These are phyloP conservation scores for Tenthredo scrophulariae DNA, from an alignment of 2,888 invertebrate genomes.

Conservation along the genomic window DNA sequence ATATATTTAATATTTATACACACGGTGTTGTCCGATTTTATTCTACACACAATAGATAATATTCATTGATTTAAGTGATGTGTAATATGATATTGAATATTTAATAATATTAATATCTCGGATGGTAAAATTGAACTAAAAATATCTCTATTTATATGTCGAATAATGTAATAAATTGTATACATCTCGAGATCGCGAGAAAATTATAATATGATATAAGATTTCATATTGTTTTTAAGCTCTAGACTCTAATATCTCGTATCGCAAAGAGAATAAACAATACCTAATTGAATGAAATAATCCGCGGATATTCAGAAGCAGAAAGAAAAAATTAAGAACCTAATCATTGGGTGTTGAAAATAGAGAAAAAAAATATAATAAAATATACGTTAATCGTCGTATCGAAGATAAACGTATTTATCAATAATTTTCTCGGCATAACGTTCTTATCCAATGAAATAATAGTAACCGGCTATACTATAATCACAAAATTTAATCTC, in stretches of 20 bases:
- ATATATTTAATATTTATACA: slow-evolving; percentile 40
- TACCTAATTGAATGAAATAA: neutral
- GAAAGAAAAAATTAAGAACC: neutral
- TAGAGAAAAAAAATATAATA: neutral
- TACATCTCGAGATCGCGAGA: slow-evolving; percentile 7
- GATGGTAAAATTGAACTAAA: slow-evolving; percentile 28
- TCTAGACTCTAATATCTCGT: neutral
- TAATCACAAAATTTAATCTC: slow-evolving; percentile 13
- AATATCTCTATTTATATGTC: neutral
- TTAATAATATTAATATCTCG: slow-evolving; percentile 18
- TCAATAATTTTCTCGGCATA: neutral
- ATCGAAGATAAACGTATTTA: slow-evolving; percentile 3
- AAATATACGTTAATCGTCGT: neutral
- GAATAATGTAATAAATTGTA: slow-evolving; percentile 6
- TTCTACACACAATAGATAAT: slow-evolving; percentile 6
- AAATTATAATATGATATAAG: neutral
- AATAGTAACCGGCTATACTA: neutral
- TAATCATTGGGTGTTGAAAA: neutral
- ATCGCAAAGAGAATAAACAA: neutral
- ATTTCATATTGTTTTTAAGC: neutral
- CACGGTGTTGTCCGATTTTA: neutral
- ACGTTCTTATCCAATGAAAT: neutral
- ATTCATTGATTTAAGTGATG: neutral
- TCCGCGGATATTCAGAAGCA: neutral
- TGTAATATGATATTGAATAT: neutral